Percentiles rank a stretch among this genome's conserved stretches.
Conservation (phyloP, 2,113 vertebrate species). For the Thomomys bottae region DNA sequence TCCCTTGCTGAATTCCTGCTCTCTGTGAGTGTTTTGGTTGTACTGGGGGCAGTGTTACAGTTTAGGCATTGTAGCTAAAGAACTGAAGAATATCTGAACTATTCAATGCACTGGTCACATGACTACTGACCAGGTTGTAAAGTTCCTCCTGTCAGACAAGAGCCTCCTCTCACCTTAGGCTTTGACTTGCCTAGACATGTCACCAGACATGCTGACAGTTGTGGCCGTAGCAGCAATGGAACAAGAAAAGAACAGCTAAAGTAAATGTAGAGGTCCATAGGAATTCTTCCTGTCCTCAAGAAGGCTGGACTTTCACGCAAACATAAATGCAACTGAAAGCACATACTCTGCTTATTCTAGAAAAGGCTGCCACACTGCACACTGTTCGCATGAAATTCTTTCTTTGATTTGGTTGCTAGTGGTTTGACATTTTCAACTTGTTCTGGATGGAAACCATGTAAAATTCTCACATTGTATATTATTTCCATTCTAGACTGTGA, state of each 20-base stretch:
- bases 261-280: no score
- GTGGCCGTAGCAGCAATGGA: neutral
- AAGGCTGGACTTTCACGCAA: neutral
- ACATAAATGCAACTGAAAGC: neutral
- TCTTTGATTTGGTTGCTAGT: conserved; percentile 17
- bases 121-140: no score
- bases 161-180: neutral
- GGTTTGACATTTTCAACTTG: conserved; percentile 7
- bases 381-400: neutral
- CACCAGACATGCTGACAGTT: neutral
- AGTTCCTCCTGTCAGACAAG: neutral
- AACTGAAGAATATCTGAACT: no score
- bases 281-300: neutral
- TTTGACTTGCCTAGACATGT: no score
- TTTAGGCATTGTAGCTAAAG: no score
- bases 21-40: no score
- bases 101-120: no score
- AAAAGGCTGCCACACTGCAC: neutral
- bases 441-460: conserved; percentile 55
- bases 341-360: rapidly evolving
- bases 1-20: no score
- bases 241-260: neutral
- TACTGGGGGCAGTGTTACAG: no score
- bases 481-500: conserved; percentile 33
- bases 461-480: conserved; percentile 36